Conservation (phyloP, 2,888 invertebrate species). For the Tinea pellionella region DNA sequence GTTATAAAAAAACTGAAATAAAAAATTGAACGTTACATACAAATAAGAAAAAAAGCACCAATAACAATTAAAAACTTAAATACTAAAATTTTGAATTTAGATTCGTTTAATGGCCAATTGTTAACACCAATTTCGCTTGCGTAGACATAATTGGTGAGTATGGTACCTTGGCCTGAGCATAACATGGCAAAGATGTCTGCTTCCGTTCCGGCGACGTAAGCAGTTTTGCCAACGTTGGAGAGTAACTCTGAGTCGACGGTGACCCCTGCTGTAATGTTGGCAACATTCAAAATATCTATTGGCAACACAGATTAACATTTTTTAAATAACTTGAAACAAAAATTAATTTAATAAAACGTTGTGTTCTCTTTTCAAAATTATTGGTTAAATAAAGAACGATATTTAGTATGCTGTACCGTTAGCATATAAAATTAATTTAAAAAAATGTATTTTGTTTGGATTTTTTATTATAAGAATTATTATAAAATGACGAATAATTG, state of each 20-base stretch:
- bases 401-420: too few species aligned
- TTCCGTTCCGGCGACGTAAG: constrained; percentile 75
- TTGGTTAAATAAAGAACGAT: too few species aligned
- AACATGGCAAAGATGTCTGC: constrained; percentile 57
- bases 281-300: constrained; percentile 47
- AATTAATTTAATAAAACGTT: neutral
- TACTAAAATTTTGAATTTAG: constrained; percentile 63
- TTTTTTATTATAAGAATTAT: too few species aligned
- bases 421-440: too few species aligned
- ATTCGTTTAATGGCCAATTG: constrained; percentile 59
- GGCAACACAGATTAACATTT: neutral
- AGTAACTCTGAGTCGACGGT: constrained; percentile 73
- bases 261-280: constrained; percentile 67
- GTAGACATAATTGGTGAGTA: constrained; percentile 29
- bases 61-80: constrained; percentile 17
- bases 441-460: too few species aligned
- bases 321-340: neutral
- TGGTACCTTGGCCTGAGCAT: constrained; percentile 69
- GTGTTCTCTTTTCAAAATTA: too few species aligned
- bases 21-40: too few species aligned
- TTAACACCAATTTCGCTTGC: constrained; percentile 54
- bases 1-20: too few species aligned
- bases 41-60: too few species aligned
- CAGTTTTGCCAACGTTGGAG: constrained; percentile 83
- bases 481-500: too few species aligned